Evolutionary conservation across 2,797 vertebrate species (phyloP), one percentile per base, ranked within the genome.

Genomic region (Enteromius paludinosus): DNA sequence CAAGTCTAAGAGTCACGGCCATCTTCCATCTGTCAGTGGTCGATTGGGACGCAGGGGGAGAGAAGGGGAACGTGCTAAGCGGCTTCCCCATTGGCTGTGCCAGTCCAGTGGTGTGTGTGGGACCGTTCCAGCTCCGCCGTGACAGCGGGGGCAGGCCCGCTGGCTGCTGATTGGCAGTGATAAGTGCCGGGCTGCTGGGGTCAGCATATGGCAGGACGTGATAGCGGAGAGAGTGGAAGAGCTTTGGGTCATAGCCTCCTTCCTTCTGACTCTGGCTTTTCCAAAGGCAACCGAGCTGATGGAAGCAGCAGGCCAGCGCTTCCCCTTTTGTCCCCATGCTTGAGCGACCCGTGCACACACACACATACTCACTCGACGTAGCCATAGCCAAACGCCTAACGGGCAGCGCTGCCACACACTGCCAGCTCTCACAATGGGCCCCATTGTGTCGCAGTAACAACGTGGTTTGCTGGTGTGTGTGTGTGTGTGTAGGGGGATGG

Each of bases 201-300:
- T 97, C 97, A 97, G 96, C 97, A 98, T 99, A 98, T 99, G 97
- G 96, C 96, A 93, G 94, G 92, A 94, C 93, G 95, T 96, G 97
- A 99, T 98, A 98, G 94, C 88, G 83, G 94, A 94, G 93, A 90
- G 83, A 66, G 80, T 87, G 85, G 83, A 84, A 45, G 85, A 86
- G 94, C 95, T 95, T 69, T 96, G 95, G 95, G 94, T 96, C 87
- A 79, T 85, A 90, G 89, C 88, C 87, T 95, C 95, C 93, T 90
- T 68, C 81, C 59, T 72, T 78, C 70, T 62, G 73, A 82, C 79
- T 93, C 93, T 93, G 93, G 92, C 87, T 89, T 91, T 73, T 95
- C 87, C 88, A 87, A 86, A 84, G 47, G 84, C 86, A 81, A 82
- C 65, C 93, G 95, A 97, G 95, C 95, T 95, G 95, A 97, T 97